A percentile compares a stretch with the other conserved stretches of the same genome.
Conservation (phyloP, 2,113 vertebrate genomes). For the Chaenocephalus aceratus region DNA sequence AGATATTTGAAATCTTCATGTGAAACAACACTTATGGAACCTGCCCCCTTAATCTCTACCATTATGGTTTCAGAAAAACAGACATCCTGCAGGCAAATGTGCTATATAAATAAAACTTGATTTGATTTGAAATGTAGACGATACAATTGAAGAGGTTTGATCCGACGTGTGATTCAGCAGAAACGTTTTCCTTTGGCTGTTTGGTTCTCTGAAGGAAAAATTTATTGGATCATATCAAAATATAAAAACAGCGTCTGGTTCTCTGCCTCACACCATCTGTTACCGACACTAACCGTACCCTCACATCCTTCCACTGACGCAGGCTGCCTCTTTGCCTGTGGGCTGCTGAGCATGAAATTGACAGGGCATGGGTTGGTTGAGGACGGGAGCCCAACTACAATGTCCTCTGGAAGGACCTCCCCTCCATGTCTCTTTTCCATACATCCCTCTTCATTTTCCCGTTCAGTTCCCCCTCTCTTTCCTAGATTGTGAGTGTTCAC, state of each 20-base stretch:
- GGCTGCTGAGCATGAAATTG: constrained; percentile 76
- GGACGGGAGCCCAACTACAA: constrained; percentile 54
- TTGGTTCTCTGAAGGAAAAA: constrained; percentile 33
- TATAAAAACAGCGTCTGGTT: constrained; percentile 52
- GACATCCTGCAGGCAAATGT: neutral
- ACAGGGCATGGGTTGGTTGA: constrained; percentile 63
- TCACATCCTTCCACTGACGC: constrained; percentile 51
- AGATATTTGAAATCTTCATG: neutral
- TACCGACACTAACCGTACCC: constrained; percentile 56
- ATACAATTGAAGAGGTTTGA: constrained; percentile 7
- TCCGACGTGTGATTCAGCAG: constrained; percentile 33
- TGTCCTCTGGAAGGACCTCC: constrained; percentile 45
- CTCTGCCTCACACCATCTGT: constrained; percentile 61
- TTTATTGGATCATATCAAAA: constrained; percentile 55
- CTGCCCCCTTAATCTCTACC: neutral
- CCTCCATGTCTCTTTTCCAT: constrained; percentile 41
- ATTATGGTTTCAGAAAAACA: neutral
- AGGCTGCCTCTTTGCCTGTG: constrained; percentile 59
- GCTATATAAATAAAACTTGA: no score
- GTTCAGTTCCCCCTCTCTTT: constrained; percentile 34
- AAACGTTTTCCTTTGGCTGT: constrained; percentile 16
- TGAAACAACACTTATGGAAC: constrained; percentile 2
- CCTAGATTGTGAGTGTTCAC: constrained; percentile 1
- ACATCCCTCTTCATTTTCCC: constrained; percentile 50
- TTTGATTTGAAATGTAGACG: neutral